phyloP scores from a whole-genome alignment of 2,888 invertebrate genomes.

The Eurytoma adleriae region DNA sequence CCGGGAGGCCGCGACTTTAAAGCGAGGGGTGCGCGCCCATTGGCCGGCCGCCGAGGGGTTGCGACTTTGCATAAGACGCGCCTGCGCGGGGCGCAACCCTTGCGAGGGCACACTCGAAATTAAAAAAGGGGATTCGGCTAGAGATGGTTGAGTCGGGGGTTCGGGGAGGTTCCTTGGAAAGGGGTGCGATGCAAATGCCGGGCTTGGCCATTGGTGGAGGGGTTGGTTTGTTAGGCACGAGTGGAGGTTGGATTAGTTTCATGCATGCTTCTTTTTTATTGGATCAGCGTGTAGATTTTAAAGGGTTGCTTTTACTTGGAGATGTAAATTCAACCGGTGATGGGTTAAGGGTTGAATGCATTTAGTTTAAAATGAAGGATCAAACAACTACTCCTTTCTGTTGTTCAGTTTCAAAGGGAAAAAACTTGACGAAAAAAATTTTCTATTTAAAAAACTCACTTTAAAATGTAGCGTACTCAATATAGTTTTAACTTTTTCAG shows the following conservation, averaged over 20 bases:
- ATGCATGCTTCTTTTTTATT: too few species aligned
- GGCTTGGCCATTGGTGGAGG: conserved; percentile 22
- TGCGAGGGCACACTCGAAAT: conserved; percentile 54
- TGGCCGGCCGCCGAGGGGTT: background rate
- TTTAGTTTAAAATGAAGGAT: too few species aligned
- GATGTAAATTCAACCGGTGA: too few species aligned
- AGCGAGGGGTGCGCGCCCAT: background rate
- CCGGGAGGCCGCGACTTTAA: background rate
- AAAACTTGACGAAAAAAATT: too few species aligned
- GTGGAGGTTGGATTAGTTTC: background rate
- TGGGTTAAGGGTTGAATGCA: too few species aligned
- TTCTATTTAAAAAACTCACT: too few species aligned
- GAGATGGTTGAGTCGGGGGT: conserved; percentile 14
- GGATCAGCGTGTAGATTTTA: too few species aligned
- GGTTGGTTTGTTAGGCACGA: background rate
- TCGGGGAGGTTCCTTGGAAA: background rate
- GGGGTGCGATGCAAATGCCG: conserved; percentile 20
- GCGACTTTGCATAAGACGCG: conserved; percentile 67
- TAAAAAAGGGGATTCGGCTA: conserved; percentile 58
- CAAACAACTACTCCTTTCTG: too few species aligned
- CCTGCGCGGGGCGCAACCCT: background rate
- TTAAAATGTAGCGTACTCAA: too few species aligned
- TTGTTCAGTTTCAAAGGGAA: too few species aligned
- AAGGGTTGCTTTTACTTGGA: too few species aligned
- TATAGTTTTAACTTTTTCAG: too few species aligned